Evolutionary conservation across 1,140 invertebrate genomes (phyloP), one percentile per base, ranked within the genome.

Genomic region (Drosophila novamexicana): DNA sequence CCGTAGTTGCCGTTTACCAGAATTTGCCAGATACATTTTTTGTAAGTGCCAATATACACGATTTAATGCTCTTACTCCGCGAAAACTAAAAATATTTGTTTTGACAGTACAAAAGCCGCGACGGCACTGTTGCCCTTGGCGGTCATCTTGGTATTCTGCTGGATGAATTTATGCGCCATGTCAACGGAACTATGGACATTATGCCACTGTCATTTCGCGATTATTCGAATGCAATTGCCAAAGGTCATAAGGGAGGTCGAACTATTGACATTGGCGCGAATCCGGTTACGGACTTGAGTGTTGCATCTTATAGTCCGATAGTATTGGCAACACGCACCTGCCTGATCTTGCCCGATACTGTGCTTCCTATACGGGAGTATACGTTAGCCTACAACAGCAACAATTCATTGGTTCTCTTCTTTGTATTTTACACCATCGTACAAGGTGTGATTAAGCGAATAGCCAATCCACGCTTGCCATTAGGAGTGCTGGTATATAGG

Each of bases 191-290:
- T 14, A 18, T 72, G 39, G 18, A 59, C 0, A 44, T 72, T 14
- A 1, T 44, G 9, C 16, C 14, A 6, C 0, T 45, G 29, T 6
- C 47, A 29, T 37, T 4, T 29, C n/a, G 32, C 1, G n/a, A 58
- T 2, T 58, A 66, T 44, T 6, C 2, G n/a, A 34, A 59, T 12
- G 8, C 12, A 16, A 16, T 59, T 8, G 6, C n/a, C 0, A 29
- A 10, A 14, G 10, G 1, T 6, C 36, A 18, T 18, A 3, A 4
- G 1, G 9, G 1, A 18, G n/a, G 37, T 16, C 14, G 8, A 7
- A 1, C 0, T 16, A 44, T 72, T 39, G 45, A 65, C n/a, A 32
- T 72, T 7, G 9, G 44, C 7, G 53, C 53, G 0, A 66, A 66
- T 50, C 0, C 58, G 9, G 8, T 57, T 6, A 1, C 18, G 7